Evolutionary conservation across 2,888 invertebrate genomes (phyloP).

Genomic region (Rhimphoctona megacephalus): DNA sequence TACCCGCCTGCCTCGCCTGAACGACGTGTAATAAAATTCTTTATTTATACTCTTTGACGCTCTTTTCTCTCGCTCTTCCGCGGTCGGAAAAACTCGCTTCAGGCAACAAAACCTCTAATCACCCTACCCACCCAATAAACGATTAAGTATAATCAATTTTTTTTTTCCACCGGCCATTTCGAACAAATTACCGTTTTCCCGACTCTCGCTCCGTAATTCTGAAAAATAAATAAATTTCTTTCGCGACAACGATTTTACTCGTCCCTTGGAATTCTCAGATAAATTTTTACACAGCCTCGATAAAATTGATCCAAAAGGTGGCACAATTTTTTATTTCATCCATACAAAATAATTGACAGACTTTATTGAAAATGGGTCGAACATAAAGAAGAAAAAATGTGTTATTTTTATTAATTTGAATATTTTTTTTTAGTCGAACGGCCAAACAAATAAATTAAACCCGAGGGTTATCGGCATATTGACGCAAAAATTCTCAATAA

Average conservation of each 20-base stretch:
- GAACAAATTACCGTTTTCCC: background rate
- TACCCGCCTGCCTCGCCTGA: conserved; percentile 5
- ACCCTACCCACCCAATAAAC: background rate
- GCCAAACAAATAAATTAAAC: background rate
- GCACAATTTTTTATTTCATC: background rate
- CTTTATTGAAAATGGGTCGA: background rate
- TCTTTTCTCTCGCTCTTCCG: conserved; percentile 4
- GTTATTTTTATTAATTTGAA: background rate
- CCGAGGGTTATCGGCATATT: background rate
- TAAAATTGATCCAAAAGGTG: background rate
- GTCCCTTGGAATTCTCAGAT: background rate
- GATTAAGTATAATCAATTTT: background rate
- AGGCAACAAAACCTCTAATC: conserved; percentile 29
- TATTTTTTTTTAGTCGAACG: background rate
- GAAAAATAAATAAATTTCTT: background rate
- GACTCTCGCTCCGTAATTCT: background rate
- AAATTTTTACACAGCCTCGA: background rate
- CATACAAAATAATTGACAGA: background rate
- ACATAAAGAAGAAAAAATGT: background rate
- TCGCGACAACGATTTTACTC: background rate
- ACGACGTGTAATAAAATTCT: conserved; percentile 73
- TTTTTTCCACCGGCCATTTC: background rate
- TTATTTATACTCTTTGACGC: conserved; percentile 72
- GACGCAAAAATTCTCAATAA: background rate
- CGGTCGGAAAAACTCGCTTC: conserved; percentile 14